Conservation (phyloP, 2,797 vertebrate genomes). For the Coluber constrictor region DNA sequence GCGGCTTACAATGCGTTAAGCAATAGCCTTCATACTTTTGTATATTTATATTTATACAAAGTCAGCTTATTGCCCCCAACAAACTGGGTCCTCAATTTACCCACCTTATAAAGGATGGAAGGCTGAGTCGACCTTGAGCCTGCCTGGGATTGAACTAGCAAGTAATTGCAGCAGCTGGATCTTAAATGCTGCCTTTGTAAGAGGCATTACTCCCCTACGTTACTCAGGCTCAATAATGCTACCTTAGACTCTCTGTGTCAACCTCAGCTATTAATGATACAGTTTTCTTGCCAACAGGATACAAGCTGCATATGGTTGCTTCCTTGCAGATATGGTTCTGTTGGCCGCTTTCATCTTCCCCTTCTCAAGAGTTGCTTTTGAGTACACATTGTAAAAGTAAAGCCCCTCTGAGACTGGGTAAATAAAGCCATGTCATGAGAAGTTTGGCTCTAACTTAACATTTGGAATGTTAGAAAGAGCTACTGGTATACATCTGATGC, state of each 20-base stretch:
- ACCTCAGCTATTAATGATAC: background rate
- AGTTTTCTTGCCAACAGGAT: background rate
- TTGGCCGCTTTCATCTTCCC: background rate
- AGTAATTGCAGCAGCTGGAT: too few relatives aligned
- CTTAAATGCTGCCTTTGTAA: too few relatives aligned
- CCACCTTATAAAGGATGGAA: too few relatives aligned
- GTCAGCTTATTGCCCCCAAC: too few relatives aligned
- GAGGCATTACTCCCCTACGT: too few relatives aligned
- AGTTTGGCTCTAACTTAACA: background rate
- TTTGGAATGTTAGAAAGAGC: background rate
- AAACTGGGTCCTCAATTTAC: too few relatives aligned
- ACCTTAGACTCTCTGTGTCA: background rate
- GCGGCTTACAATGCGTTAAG: too few relatives aligned
- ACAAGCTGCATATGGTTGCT: background rate
- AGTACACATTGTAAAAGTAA: background rate
- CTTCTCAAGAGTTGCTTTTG: background rate
- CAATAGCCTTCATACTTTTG: too few relatives aligned
- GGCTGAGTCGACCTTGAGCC: too few relatives aligned
- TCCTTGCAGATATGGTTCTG: background rate
- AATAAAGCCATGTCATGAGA: background rate
- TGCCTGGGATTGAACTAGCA: too few relatives aligned
- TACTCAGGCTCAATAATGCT: too few relatives aligned
- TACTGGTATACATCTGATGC: background rate
- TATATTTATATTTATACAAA: too few relatives aligned
- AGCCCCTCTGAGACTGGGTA: background rate